These are phyloP conservation scores for Phataginus tetradactyla DNA, from an alignment of 2,797 vertebrate genomes.

Conservation along the genomic window DNA sequence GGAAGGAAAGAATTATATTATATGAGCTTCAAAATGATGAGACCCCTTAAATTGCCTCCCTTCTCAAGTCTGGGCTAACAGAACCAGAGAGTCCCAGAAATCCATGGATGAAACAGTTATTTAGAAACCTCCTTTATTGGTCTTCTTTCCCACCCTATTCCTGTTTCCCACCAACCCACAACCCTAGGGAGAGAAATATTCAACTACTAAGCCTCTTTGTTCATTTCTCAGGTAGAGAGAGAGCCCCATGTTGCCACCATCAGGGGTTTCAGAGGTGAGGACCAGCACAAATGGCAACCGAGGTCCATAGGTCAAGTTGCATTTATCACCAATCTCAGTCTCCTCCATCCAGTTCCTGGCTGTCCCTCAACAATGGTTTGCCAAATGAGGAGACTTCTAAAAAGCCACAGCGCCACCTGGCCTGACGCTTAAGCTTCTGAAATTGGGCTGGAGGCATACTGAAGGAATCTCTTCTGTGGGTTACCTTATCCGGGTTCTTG, in stretches of 20 bases:
- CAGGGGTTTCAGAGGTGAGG: neutral
- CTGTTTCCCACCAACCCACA: neutral
- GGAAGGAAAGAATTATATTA: neutral
- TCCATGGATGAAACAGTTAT: neutral
- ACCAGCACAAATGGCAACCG: neutral
- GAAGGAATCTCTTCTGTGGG: neutral
- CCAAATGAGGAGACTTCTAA: neutral
- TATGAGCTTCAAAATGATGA: neutral
- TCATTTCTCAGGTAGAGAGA: neutral
- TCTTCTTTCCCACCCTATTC: neutral
- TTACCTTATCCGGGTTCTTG: neutral
- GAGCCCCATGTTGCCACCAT: neutral
- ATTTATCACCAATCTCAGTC: neutral
- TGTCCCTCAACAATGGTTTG: neutral
- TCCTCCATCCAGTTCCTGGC: neutral
- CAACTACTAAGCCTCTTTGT: neutral
- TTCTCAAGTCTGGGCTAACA: neutral
- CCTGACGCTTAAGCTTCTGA: neutral
- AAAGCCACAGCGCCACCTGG: neutral
- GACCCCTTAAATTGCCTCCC: neutral
- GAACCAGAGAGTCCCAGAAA: neutral
- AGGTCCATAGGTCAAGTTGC: neutral
- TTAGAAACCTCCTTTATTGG: neutral
- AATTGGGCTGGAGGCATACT: neutral
- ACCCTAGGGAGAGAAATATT: neutral